Percentiles rank a stretch among this genome's conserved stretches.
These are phyloP conservation scores for Vidua chalybeata DNA, from an alignment of 2,113 vertebrate species.

Conservation along the genomic window DNA sequence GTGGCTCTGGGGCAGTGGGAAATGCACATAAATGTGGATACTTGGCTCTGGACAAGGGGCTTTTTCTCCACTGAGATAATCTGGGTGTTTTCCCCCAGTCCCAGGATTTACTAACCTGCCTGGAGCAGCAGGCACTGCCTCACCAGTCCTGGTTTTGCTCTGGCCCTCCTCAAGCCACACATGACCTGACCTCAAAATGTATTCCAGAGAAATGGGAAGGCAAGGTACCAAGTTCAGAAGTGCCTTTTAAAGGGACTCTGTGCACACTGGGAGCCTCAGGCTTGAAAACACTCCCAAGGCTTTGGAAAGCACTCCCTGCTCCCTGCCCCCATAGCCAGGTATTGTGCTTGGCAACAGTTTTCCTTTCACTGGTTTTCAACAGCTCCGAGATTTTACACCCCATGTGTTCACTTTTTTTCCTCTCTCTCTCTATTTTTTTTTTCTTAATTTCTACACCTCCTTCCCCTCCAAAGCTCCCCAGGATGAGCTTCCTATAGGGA, in stretches of 20 bases:
- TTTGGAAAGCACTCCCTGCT: neutral
- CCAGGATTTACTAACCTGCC: neutral
- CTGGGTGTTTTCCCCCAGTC: neutral
- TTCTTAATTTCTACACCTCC: neutral
- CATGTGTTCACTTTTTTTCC: fast-evolving
- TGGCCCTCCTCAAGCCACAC: neutral
- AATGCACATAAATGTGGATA: neutral
- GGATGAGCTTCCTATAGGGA: slow-evolving; percentile 22
- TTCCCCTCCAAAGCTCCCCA: neutral
- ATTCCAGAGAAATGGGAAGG: neutral
- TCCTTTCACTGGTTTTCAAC: neutral
- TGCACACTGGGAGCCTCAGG: neutral
- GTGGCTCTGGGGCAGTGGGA: neutral
- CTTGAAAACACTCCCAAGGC: neutral
- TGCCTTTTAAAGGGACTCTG: neutral
- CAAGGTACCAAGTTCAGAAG: neutral
- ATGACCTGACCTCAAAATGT: neutral
- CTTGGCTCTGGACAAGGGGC: neutral
- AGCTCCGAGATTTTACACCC: neutral
- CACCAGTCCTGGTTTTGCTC: neutral
- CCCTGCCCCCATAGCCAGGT: slow-evolving; percentile 19
- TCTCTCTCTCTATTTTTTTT: neutral
- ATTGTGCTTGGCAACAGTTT: slow-evolving; percentile 34
- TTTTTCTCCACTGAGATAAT: neutral
- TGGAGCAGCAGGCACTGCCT: neutral